Evolutionary conservation across 2,113 vertebrate species (phyloP), one percentile per base, ranked within the genome.

Genomic region (Oncorhynchus mykiss): DNA sequence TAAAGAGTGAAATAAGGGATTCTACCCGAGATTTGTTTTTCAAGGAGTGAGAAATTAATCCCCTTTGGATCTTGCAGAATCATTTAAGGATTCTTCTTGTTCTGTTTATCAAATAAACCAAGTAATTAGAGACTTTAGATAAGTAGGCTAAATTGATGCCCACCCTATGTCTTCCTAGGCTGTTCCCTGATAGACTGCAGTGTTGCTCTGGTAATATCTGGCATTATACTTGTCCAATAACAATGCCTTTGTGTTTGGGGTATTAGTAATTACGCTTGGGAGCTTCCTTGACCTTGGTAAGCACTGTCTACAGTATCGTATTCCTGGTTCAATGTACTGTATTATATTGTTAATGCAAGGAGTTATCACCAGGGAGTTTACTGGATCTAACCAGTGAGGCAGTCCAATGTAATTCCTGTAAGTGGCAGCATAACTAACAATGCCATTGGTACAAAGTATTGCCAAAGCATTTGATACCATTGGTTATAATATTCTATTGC

Each of bases 11-110:
- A 95, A 95, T 95, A 93, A 90, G 89, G 93, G 91, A 93, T 95
- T 94, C 93, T 94, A 94, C 94, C 90, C 92, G 93, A 93, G 93
- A 92, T 83, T 86, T 93, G 91, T 90, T 93, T 74, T 94, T 88
- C 93, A 93, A 95, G 94, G 94, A 96, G 93, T 94, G 93, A 93
- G 92, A 94, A 95, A 96, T 96, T 95, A 96, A 97, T 96, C 94
- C 95, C 91, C 94, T 92, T 94, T 79, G 93, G 95, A 96, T 94
- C 91, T 95, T 87, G 90, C 92, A 84, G 88, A 96, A 94, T 92
- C 93, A 93, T 93, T 92, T 93, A 94, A 94, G 93, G 93, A 93
- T 94, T 92, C 89, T 92, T 91, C 91, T 92, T 94, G 91, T 94
- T 95, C 94, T 95, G 93, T 96, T 96, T 93, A 93, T 93, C 92